Conservation (phyloP, 2,797 vertebrate genomes). For the Mus minutoides region DNA sequence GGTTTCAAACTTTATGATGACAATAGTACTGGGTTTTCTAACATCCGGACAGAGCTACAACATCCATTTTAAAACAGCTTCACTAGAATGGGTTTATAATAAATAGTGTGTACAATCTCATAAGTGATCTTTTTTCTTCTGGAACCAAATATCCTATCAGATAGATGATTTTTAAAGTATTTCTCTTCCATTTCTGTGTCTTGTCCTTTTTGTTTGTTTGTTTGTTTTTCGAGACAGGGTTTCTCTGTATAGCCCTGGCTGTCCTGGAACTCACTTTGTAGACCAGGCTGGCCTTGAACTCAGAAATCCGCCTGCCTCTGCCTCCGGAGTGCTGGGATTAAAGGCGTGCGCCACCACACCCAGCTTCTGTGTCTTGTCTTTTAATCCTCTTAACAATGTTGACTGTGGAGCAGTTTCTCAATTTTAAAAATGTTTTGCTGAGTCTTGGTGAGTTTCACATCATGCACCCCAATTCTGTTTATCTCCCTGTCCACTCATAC, state of each 20-base stretch:
- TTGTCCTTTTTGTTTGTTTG: too few species aligned
- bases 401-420: background rate
- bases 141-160: background rate
- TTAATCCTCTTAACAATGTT: background rate
- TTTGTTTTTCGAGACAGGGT: too few species aligned
- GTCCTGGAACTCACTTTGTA: too few species aligned
- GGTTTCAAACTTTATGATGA: background rate
- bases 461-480: too few species aligned
- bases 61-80: background rate
- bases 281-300: too few species aligned
- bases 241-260: too few species aligned
- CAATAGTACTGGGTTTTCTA: too few species aligned
- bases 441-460: too few species aligned
- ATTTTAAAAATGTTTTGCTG: background rate
- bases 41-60: background rate
- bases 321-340: too few species aligned
- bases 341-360: too few species aligned
- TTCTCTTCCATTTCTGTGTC: background rate
- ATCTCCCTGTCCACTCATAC: too few species aligned
- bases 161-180: background rate
- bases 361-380: background rate
- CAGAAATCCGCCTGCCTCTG: too few species aligned
- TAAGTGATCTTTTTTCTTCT: slow-evolving; percentile 1
- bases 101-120: background rate
- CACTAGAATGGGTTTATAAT: background rate